These are phyloP conservation scores for Aleiodes alternator DNA, from an alignment of 2,888 invertebrate genomes.

Conservation along the genomic window DNA sequence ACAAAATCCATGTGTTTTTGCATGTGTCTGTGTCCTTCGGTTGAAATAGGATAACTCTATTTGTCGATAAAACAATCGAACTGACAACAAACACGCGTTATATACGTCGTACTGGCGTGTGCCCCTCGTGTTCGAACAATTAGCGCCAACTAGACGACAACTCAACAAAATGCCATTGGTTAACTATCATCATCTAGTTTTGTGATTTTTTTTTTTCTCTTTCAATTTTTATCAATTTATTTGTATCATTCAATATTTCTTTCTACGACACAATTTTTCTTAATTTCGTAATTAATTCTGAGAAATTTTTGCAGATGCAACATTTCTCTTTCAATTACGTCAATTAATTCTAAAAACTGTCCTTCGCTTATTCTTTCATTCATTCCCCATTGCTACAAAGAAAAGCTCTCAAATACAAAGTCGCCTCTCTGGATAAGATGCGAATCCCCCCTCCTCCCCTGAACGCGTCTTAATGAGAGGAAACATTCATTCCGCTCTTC, in stretches of 20 bases:
- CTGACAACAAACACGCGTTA: conserved; percentile 17
- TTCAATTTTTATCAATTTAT: not conserved
- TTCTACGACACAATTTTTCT: no score
- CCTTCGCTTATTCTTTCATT: no score
- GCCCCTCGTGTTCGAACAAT: conserved; percentile 40
- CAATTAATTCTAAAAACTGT: not conserved
- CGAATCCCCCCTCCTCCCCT: no score
- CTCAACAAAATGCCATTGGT: conserved; percentile 33
- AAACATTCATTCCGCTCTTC: no score
- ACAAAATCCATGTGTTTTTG: not conserved
- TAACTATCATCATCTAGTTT: conserved; percentile 27
- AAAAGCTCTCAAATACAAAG: no score
- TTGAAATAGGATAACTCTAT: conserved; percentile 31
- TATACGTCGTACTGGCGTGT: conserved; percentile 36
- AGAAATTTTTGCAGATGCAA: not conserved
- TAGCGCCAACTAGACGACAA: conserved; percentile 29
- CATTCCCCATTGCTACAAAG: no score
- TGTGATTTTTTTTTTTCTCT: conserved; percentile 23
- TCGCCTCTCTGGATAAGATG: no score
- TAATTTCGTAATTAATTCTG: not conserved
- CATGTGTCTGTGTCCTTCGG: conserved; percentile 25
- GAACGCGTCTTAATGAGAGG: no score
- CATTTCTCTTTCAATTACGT: not conserved
- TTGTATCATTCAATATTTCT: not conserved
- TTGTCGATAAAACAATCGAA: conserved; percentile 47